A percentile compares a stretch with the other conserved stretches of the same genome.
These are phyloP conservation scores for Mustela lutreola DNA, from an alignment of 2,113 vertebrate species.

Conservation along the genomic window DNA sequence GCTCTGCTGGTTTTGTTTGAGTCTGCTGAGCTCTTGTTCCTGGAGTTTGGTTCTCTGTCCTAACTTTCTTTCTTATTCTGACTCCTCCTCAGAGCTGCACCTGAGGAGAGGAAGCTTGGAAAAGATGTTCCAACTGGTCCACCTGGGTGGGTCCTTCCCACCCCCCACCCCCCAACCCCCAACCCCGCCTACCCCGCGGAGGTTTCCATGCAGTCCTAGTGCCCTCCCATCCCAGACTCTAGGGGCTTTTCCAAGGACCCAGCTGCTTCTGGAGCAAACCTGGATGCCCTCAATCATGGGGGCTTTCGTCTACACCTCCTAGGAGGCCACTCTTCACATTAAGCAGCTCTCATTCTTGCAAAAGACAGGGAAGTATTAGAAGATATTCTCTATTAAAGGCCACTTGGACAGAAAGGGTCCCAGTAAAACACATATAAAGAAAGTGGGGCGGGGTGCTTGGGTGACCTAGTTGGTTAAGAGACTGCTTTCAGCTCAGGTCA, in stretches of 20 bases:
- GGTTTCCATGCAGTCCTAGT: fast-evolving
- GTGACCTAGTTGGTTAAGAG: too few species aligned
- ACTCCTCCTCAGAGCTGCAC: neutral
- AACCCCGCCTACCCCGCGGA: neutral
- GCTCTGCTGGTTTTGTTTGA: neutral
- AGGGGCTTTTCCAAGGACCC: fast-evolving
- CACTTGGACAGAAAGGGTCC: neutral
- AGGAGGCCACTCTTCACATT: neutral
- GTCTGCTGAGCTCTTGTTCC: neutral
- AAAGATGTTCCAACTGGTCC: neutral
- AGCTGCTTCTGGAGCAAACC: neutral
- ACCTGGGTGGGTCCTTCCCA: fast-evolving
- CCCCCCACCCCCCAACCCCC: too few species aligned
- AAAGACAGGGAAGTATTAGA: fast-evolving
- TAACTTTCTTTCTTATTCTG: neutral
- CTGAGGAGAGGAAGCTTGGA: neutral
- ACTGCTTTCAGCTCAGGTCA: too few species aligned
- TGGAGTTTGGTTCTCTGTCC: neutral
- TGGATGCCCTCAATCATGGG: fast-evolving
- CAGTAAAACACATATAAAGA: neutral
- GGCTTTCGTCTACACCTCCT: too few species aligned
- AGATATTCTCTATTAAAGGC: neutral
- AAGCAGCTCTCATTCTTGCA: neutral
- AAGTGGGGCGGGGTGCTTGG: too few species aligned
- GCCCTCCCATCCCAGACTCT: neutral